phyloP scores from a whole-genome alignment of 2,113 vertebrate species.

The Cochlearius cochlearius region DNA sequence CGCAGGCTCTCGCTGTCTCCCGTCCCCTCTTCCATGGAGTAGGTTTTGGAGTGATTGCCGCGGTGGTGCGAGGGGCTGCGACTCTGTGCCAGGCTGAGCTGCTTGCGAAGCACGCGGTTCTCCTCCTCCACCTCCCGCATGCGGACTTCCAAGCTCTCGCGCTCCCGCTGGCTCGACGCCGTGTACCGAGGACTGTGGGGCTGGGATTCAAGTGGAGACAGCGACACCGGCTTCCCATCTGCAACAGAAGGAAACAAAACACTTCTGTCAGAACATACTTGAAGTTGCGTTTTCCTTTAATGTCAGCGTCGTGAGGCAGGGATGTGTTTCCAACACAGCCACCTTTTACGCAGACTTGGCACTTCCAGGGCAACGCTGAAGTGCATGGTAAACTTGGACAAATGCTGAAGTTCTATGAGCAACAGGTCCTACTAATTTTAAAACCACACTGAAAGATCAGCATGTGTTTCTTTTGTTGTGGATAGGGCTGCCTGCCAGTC shows the following conservation, averaged over 20 bases:
- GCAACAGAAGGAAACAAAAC: neutral
- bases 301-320: neutral
- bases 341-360: neutral
- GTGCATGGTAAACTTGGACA: neutral
- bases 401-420: neutral
- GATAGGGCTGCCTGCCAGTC: neutral
- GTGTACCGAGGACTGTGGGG: constrained; percentile 79
- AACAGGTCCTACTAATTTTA: neutral
- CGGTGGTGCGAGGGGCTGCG: constrained; percentile 65
- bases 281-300: rapidly evolving
- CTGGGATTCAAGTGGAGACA: constrained; percentile 88
- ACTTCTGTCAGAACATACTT: neutral
- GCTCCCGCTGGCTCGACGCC: constrained; percentile 79
- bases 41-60: constrained; percentile 85
- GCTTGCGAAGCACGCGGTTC: constrained; percentile 86
- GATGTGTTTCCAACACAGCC: neutral
- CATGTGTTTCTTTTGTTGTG: neutral
- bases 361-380: neutral
- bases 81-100: constrained; percentile 85
- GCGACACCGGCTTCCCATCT: constrained; percentile 90
- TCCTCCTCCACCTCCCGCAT: constrained; percentile 94
- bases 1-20: constrained; percentile 90
- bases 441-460: neutral
- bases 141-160: constrained; percentile 88
- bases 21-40: constrained; percentile 90